Conservation (phyloP, 1,140 invertebrate genomes). For the Diachasmimorpha longicaudata region DNA sequence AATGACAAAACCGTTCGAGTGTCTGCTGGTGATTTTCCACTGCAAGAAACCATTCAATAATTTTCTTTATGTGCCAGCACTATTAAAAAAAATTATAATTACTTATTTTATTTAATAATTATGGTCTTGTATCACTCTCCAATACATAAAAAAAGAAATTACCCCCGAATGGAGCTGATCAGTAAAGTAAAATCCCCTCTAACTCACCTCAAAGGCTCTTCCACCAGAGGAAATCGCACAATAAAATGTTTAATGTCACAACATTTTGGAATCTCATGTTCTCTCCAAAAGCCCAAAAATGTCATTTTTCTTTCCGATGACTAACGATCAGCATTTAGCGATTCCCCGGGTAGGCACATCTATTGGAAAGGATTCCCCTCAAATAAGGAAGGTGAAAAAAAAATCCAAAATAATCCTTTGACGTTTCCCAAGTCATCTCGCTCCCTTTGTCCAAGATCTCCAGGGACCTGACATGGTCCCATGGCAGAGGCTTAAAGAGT, state of each 20-base stretch:
- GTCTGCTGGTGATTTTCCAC: no score
- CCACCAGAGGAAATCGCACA: neutral
- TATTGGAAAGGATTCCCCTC: conserved; percentile 9
- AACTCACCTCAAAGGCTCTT: no score
- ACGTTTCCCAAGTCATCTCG: conserved; percentile 43
- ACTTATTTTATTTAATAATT: no score
- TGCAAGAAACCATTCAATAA: neutral
- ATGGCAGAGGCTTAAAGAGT: conserved; percentile 45
- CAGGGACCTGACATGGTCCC: conserved; percentile 32
- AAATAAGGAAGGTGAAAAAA: conserved; percentile 17
- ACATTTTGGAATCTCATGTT: conserved; percentile 36
- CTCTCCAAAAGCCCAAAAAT: conserved; percentile 12
- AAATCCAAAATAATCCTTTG: conserved; percentile 43
- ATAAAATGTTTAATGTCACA: conserved; percentile 34
- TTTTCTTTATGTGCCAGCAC: conserved; percentile 39
- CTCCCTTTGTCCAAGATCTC: conserved; percentile 35
- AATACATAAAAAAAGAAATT: no score
- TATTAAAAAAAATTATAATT: no score
- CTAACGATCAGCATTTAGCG: conserved; percentile 35
- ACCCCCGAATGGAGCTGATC: no score
- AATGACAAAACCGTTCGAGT: no score
- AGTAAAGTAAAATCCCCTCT: no score
- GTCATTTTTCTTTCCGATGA: conserved; percentile 15
- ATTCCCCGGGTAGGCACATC: conserved; percentile 30
- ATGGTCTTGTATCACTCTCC: no score